Percentiles rank a stretch among this genome's conserved stretches.
phyloP scores from a whole-genome alignment of 2,113 vertebrate species.

The Saimiri boliviensis region DNA sequence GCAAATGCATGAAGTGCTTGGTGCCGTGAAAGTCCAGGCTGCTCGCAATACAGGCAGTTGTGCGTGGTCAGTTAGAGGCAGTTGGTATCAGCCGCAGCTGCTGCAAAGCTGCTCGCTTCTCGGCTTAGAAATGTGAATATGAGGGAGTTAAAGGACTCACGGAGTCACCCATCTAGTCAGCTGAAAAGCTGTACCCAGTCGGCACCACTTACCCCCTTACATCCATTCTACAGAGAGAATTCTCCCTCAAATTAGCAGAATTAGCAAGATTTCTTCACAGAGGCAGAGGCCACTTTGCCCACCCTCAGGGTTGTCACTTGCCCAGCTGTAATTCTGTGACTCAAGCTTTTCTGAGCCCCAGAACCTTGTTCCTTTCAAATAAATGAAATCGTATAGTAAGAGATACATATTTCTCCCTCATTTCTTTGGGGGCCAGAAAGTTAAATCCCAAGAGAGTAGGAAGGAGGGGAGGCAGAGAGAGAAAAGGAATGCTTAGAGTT shows the following conservation, averaged over 20 bases:
- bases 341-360: too few species aligned
- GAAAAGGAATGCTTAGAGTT: accelerated
- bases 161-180: accelerated
- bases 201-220: too few species aligned
- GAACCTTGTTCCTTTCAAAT: too few species aligned
- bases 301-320: accelerated
- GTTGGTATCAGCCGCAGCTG: accelerated
- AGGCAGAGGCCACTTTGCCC: neutral
- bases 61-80: accelerated
- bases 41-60: accelerated
- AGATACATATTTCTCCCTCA: accelerated
- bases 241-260: accelerated
- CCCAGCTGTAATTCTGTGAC: accelerated
- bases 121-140: neutral
- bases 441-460: neutral
- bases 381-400: accelerated
- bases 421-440: neutral
- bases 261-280: neutral
- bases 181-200: too few species aligned
- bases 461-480: accelerated
- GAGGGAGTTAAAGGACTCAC: accelerated
- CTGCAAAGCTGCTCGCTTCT: accelerated
- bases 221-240: accelerated
- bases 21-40: accelerated
- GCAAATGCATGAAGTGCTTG: accelerated